These are phyloP conservation scores for Sarcophaga caerulescens DNA, from an alignment of 2,888 invertebrate genomes.

Conservation along the genomic window DNA sequence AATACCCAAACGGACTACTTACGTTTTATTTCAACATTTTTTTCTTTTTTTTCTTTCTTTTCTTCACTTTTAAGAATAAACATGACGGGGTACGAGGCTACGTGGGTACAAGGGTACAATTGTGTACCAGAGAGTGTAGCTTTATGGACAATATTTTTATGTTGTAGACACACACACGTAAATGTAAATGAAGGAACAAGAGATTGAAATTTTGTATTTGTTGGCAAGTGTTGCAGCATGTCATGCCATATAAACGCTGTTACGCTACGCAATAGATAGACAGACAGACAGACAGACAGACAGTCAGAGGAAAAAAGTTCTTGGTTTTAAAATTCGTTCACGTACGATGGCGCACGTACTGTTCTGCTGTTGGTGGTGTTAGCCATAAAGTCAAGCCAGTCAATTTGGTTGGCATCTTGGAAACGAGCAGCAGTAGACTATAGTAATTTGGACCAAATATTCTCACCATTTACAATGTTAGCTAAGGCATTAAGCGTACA, in stretches of 20 bases:
- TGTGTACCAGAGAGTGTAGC: too few relatives aligned
- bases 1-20: slow-evolving; percentile 70
- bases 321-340: neutral
- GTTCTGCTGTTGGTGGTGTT: neutral
- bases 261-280: neutral
- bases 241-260: neutral
- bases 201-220: neutral
- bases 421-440: slow-evolving; percentile 32
- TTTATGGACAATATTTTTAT: too few relatives aligned
- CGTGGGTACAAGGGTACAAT: too few relatives aligned
- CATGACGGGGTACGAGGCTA: neutral
- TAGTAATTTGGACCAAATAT: slow-evolving; percentile 65
- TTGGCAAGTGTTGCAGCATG: too few relatives aligned
- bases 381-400: neutral
- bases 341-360: neutral
- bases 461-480: slow-evolving; percentile 64
- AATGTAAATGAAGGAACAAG: neutral
- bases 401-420: neutral
- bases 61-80: neutral
- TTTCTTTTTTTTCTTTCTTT: neutral
- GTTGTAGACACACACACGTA: neutral
- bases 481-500: neutral
- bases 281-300: neutral
- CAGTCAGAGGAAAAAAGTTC: too few relatives aligned
- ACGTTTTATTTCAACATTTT: slow-evolving; percentile 31